Evolutionary conservation across 2,797 vertebrate species (phyloP).

Genomic region (Valencia hispanica): DNA sequence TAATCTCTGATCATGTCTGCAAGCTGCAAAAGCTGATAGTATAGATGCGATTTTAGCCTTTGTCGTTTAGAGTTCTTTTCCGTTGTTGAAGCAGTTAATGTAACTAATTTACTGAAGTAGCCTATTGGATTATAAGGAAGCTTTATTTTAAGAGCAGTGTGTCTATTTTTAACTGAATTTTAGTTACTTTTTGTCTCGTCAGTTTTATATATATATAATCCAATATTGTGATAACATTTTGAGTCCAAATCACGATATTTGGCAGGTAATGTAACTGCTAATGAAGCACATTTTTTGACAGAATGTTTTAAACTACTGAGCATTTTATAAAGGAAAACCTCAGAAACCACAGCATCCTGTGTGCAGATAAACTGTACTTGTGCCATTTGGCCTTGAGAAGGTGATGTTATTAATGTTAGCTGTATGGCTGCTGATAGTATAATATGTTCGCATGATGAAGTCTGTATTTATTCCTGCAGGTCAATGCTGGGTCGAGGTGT

Average conservation of each 20-base stretch:
- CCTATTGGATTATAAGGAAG: neutral
- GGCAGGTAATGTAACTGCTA: neutral
- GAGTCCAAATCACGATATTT: neutral
- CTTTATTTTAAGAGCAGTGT: neutral
- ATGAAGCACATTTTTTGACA: neutral
- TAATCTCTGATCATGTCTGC: neutral
- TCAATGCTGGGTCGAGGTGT: constrained; percentile 90
- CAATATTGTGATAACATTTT: neutral
- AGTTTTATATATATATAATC: no score
- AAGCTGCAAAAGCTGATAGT: neutral
- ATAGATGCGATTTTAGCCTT: neutral
- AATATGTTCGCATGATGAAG: neutral
- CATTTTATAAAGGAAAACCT: neutral
- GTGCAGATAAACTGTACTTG: neutral
- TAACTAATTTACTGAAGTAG: neutral
- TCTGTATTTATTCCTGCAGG: constrained; percentile 50
- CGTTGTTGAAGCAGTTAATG: no score
- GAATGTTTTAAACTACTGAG: neutral
- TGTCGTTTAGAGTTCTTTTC: neutral
- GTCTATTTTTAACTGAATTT: neutral
- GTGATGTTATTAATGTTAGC: constrained; percentile 1
- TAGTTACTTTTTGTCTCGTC: neutral
- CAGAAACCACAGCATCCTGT: neutral
- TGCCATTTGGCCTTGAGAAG: neutral
- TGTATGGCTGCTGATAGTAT: neutral